Conservation (phyloP, 2,888 invertebrate genomes). For the Xanthia icteritia region DNA sequence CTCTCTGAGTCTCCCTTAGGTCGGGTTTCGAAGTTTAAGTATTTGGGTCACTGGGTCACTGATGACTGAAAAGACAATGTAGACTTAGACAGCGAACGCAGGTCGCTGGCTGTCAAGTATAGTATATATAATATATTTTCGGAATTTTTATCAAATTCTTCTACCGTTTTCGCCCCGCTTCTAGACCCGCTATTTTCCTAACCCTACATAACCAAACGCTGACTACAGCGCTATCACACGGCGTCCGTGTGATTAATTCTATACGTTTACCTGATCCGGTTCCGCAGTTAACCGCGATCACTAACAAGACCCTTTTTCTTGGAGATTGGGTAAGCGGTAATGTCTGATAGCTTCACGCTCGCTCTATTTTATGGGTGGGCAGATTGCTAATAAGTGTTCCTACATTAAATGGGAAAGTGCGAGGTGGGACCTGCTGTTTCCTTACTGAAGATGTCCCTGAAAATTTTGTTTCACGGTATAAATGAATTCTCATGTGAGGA, state of each 20-base stretch:
- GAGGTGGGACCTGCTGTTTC: constrained; percentile 6
- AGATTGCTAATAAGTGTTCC: constrained; percentile 62
- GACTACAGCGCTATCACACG: constrained; percentile 83
- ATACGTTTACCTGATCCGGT: constrained; percentile 87
- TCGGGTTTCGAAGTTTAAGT: no score
- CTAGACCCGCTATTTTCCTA: constrained; percentile 53
- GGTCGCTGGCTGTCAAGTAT: no score
- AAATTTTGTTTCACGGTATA: not conserved
- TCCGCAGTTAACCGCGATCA: constrained; percentile 80
- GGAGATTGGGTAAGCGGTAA: constrained; percentile 68
- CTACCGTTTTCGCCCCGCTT: no score
- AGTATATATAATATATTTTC: no score
- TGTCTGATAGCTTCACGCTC: constrained; percentile 62
- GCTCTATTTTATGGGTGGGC: constrained; percentile 61
- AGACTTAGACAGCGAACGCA: no score
- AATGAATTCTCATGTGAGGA: not conserved
- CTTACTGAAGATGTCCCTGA: not conserved
- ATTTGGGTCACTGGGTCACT: no score
- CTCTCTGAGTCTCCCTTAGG: no score
- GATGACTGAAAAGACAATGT: no score
- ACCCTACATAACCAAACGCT: constrained; percentile 78
- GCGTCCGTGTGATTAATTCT: constrained; percentile 87
- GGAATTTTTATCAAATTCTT: no score
- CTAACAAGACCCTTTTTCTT: constrained; percentile 77
- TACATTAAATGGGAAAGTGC: constrained; percentile 43